Evolutionary conservation across 2,797 vertebrate species (phyloP), one percentile per base, ranked within the genome.

Genomic region (Glossophaga mutica): DNA sequence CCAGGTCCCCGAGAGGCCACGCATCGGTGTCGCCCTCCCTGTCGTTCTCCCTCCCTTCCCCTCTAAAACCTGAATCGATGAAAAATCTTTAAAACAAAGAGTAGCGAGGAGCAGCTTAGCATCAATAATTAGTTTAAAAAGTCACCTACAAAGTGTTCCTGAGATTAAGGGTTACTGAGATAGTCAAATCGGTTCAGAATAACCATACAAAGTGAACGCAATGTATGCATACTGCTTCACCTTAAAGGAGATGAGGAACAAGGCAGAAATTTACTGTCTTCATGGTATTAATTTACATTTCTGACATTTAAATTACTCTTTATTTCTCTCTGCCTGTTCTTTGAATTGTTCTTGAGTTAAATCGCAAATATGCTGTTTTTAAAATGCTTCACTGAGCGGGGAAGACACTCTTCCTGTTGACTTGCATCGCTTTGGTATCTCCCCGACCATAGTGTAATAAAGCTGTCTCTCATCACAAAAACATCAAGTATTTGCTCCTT

Each of bases 401-500:
- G 68, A 87, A 90, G 0, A 44, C 79, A 42, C 83, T 93, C 52
- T 81, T 24, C 0, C 1, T 70, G 62, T 68, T 22, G 37, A 95
- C 29, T 87, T 90, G 4, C 21, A 24, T 37, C 74, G 6, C 57
- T 96, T 95, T 85, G 29, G 90, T 95, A 59, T 14, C 34, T 19
- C 81, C 52, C 11, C 87, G 24, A 57, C 14, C 0, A 8, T 70
- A 87, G 71, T 52, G 14, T 57, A 90, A 76, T 93, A 85, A 93
- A 76, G 18, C 59, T 88, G 10, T 3, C 37, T 4, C 89, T 82
- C 14, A n/a, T 94, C 67, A 52, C 74, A 82, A 87, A 92, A 88
- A 34, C 93, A 34, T 50, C 87, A 92, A 48, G 18, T 71, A 67
- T 85, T 96, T 94, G 71, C 14, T 91, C 1, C n/a, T 93, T 97